phyloP scores from a whole-genome alignment of 2,797 vertebrate genomes.

The Sternarchorhynchus goeldii region DNA sequence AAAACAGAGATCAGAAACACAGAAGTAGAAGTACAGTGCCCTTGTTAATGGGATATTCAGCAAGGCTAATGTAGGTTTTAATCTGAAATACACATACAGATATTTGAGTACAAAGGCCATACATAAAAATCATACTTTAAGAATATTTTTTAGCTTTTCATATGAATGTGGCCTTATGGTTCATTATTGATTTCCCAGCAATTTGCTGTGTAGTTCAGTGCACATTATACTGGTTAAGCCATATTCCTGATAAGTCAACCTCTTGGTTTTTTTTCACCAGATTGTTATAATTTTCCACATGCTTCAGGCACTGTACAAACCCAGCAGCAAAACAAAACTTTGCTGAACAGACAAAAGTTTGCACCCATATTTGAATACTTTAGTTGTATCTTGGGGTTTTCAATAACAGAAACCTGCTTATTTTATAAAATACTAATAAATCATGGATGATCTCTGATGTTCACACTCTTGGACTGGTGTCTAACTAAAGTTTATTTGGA shows the following conservation, averaged over 20 bases:
- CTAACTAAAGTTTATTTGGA: constrained; percentile 8
- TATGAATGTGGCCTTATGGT: too few species aligned
- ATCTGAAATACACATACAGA: not conserved
- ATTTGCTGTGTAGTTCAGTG: not conserved
- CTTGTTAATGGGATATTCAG: too few species aligned
- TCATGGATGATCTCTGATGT: not conserved
- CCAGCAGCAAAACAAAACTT: constrained; percentile 10
- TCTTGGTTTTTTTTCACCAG: not conserved
- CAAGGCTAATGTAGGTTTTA: too few species aligned
- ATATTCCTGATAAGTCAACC: constrained; percentile 8
- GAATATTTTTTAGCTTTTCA: too few species aligned
- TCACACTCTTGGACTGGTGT: not conserved
- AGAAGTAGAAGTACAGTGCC: not conserved
- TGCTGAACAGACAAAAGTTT: constrained; percentile 14
- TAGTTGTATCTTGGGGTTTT: not conserved
- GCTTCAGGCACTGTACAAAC: not conserved
- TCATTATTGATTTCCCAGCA: not conserved
- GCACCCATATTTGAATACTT: not conserved
- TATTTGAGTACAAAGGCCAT: not conserved
- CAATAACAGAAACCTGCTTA: not conserved
- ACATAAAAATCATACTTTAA: too few species aligned
- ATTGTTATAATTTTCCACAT: not conserved
- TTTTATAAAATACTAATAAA: not conserved
- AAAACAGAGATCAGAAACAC: not conserved
- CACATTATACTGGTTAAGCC: not conserved